Evolutionary conservation across 2,113 vertebrate genomes (phyloP).

Genomic region (Lamprologus sp.): DNA sequence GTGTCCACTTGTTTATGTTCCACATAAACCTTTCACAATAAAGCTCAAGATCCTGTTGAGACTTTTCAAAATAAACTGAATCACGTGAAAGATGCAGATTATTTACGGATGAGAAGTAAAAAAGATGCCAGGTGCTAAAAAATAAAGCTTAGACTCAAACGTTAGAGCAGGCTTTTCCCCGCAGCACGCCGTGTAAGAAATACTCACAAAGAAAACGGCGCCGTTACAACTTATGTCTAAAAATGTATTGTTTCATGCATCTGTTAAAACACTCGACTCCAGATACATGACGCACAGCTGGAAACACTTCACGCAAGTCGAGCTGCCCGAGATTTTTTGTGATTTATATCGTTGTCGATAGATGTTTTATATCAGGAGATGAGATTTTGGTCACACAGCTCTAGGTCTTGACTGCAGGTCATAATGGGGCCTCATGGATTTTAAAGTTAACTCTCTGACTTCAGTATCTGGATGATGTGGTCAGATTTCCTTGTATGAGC

Average conservation of each 20-base stretch:
- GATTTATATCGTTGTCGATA: background rate
- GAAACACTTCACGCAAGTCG: accelerated
- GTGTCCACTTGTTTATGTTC: accelerated
- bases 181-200: no score
- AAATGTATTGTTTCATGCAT: no score
- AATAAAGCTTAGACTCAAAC: accelerated
- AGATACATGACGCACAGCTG: accelerated
- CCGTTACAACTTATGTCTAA: no score
- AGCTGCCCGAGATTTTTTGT: accelerated
- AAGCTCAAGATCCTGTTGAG: no score
- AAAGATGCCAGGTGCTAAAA: no score
- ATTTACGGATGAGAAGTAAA: no score
- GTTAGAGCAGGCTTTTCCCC: no score
- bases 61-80: no score
- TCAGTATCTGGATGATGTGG: background rate
- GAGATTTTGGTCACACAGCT: accelerated
- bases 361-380: accelerated
- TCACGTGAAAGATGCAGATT: no score
- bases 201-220: no score
- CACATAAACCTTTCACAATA: no score
- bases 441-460: background rate
- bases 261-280: no score
- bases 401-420: background rate
- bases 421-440: background rate
- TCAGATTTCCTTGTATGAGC: background rate